phyloP scores from a whole-genome alignment of 1,140 invertebrate species.

The Drosophila nasuta region DNA sequence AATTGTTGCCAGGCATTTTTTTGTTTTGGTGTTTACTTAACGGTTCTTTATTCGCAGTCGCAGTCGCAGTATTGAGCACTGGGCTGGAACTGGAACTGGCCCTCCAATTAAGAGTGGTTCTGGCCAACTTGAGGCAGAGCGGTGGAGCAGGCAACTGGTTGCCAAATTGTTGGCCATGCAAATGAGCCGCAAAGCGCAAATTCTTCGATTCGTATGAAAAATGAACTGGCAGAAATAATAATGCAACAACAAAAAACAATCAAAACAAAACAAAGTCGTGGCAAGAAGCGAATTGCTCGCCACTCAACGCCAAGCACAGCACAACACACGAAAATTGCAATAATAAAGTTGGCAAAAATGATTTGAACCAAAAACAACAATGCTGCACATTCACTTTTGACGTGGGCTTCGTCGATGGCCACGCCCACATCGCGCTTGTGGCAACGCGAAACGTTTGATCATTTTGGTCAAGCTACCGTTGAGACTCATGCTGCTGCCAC shows the following conservation, averaged over 20 bases:
- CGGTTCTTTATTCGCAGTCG: constrained; percentile 30
- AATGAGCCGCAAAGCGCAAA: constrained; percentile 53
- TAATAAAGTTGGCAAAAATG: constrained; percentile 39
- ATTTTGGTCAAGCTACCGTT: constrained; percentile 46
- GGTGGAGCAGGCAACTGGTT: constrained; percentile 34
- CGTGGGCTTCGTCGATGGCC: constrained; percentile 34
- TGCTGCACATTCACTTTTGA: constrained; percentile 77
- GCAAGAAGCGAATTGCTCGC: constrained; percentile 36
- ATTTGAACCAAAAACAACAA: constrained; percentile 41
- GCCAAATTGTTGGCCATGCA: constrained; percentile 56
- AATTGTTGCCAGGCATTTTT: constrained; percentile 41
- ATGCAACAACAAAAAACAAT: constrained; percentile 9
- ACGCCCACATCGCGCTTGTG: constrained; percentile 60
- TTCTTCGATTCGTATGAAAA: constrained; percentile 57
- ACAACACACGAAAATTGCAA: constrained; percentile 35
- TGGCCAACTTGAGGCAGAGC: constrained; percentile 28
- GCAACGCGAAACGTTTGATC: constrained; percentile 42
- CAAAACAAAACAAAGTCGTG: constrained; percentile 12
- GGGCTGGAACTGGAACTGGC: constrained; percentile 25
- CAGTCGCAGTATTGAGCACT: constrained; percentile 5
- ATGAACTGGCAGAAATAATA: constrained; percentile 37
- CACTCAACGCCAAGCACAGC: constrained; percentile 19
- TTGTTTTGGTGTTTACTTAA: constrained; percentile 48
- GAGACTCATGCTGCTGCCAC: constrained; percentile 28
- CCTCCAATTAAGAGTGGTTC: constrained; percentile 54